phyloP scores from a whole-genome alignment of 1,140 invertebrate species.

The Gyrodactylus bullatarudis region DNA sequence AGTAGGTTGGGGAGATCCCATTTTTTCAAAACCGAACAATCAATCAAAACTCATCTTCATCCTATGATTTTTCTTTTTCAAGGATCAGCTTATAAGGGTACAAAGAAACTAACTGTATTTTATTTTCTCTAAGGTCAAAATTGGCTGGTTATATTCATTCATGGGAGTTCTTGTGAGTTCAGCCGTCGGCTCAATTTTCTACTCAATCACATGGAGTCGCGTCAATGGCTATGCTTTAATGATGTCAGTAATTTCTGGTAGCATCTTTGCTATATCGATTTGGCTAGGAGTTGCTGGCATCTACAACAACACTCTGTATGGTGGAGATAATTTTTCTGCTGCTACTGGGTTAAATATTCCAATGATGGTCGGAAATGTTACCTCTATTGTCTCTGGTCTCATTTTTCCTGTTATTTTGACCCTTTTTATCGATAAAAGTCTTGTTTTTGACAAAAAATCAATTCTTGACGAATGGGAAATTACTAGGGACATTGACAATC shows the following conservation, averaged over 20 bases:
- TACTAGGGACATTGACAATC: constrained; percentile 22
- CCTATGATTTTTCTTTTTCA: neutral
- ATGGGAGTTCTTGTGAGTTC: constrained; percentile 21
- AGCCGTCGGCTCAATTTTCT: constrained; percentile 17
- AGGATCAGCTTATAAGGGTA: neutral
- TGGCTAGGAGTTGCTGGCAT: constrained; percentile 17
- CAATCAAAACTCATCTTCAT: too few species aligned
- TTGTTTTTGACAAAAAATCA: constrained; percentile 3
- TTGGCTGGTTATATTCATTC: constrained; percentile 19
- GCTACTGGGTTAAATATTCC: constrained; percentile 17
- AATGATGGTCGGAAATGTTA: constrained; percentile 19
- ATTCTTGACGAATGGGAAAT: constrained; percentile 17
- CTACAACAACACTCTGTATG: constrained; percentile 12
- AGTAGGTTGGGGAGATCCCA: too few species aligned
- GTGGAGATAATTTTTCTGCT: constrained; percentile 14
- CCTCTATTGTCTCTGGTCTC: constrained; percentile 16
- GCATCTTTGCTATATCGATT: constrained; percentile 13
- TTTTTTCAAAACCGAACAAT: too few species aligned
- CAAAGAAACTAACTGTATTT: neutral
- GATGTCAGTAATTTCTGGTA: constrained; percentile 15
- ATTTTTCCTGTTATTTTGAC: constrained; percentile 15
- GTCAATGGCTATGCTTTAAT: constrained; percentile 17
- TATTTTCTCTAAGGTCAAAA: constrained; percentile 12
- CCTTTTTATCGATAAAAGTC: constrained; percentile 11
- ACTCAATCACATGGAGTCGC: constrained; percentile 19